Conservation (phyloP, 2,797 vertebrate species). For the Cyprinodon diabolis region DNA sequence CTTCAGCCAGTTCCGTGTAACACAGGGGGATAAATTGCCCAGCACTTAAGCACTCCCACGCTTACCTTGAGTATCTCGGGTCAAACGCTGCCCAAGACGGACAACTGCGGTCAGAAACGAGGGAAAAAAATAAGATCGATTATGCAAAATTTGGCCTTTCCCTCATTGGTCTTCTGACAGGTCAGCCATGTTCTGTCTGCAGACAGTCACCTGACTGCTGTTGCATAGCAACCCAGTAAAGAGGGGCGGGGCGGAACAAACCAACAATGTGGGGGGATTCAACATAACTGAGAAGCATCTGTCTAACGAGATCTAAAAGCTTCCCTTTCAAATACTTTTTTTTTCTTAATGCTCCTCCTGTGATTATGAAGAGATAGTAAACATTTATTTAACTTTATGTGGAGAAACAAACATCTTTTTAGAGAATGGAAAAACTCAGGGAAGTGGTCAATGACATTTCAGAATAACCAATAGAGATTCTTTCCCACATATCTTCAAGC, state of each 20-base stretch:
- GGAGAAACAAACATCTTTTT: background rate
- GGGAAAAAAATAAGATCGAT: slow-evolving; percentile 61
- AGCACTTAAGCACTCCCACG: background rate
- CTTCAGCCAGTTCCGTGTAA: slow-evolving; percentile 16
- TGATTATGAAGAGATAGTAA: background rate
- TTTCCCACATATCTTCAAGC: too few relatives aligned
- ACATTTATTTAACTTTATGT: background rate
- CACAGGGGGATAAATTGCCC: background rate
- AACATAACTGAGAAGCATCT: background rate
- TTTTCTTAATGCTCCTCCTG: background rate
- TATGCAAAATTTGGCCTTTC: slow-evolving; percentile 72
- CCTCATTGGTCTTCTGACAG: slow-evolving; percentile 82
- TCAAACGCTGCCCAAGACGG: slow-evolving; percentile 39
- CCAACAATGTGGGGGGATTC: slow-evolving; percentile 1
- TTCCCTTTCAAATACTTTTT: background rate
- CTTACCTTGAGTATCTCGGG: slow-evolving; percentile 65
- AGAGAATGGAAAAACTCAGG: too few relatives aligned
- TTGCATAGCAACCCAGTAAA: slow-evolving; percentile 74
- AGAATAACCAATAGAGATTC: too few relatives aligned
- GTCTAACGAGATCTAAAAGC: too few relatives aligned
- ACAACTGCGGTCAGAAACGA: slow-evolving; percentile 46
- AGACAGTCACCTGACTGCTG: slow-evolving; percentile 83
- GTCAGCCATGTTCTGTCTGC: slow-evolving; percentile 83
- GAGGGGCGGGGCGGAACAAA: slow-evolving; percentile 57
- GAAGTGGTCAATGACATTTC: too few relatives aligned